A percentile compares a stretch with the other conserved stretches of the same genome.
Conservation (phyloP, 2,888 invertebrate genomes). For the Dasysyrphus tricinctus region DNA sequence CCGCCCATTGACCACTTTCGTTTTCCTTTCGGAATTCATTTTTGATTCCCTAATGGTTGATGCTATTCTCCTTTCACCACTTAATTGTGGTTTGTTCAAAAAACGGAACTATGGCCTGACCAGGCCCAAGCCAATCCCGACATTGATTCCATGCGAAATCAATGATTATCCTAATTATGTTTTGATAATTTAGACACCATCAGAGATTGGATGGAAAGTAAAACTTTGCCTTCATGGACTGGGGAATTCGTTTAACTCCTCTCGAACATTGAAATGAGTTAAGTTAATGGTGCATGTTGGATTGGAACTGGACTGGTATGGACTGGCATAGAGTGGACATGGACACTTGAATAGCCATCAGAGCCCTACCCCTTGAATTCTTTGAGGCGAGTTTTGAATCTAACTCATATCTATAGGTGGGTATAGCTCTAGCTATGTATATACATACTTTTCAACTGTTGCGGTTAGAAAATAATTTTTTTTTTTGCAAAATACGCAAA, state of each 20-base stretch:
- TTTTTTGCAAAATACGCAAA: slow-evolving; percentile 66
- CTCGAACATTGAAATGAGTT: background rate
- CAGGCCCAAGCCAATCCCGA: slow-evolving; percentile 3
- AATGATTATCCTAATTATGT: slow-evolving; percentile 75
- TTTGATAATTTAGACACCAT: slow-evolving; percentile 58
- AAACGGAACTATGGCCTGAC: slow-evolving; percentile 55
- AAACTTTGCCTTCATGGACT: slow-evolving; percentile 13
- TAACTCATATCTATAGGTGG: slow-evolving; percentile 9
- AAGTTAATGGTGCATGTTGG: slow-evolving; percentile 6
- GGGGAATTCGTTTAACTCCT: slow-evolving; percentile 31
- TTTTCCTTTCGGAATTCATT: slow-evolving; percentile 54
- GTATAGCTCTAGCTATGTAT: background rate
- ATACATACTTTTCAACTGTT: slow-evolving; percentile 50
- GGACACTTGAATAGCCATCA: background rate
- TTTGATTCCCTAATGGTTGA: slow-evolving; percentile 21
- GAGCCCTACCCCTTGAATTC: slow-evolving; percentile 13
- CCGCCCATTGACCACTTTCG: slow-evolving; percentile 61
- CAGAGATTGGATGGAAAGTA: slow-evolving; percentile 50
- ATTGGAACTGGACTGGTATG: background rate
- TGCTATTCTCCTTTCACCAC: slow-evolving; percentile 70
- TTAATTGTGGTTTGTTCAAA: slow-evolving; percentile 66
- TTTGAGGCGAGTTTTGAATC: slow-evolving; percentile 24
- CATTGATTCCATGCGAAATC: slow-evolving; percentile 70
- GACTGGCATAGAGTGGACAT: background rate
- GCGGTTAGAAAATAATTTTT: slow-evolving; percentile 62